Base-by-base conservation (phyloP, 2,888 invertebrate species). In the Aquatica leii region DNA sequence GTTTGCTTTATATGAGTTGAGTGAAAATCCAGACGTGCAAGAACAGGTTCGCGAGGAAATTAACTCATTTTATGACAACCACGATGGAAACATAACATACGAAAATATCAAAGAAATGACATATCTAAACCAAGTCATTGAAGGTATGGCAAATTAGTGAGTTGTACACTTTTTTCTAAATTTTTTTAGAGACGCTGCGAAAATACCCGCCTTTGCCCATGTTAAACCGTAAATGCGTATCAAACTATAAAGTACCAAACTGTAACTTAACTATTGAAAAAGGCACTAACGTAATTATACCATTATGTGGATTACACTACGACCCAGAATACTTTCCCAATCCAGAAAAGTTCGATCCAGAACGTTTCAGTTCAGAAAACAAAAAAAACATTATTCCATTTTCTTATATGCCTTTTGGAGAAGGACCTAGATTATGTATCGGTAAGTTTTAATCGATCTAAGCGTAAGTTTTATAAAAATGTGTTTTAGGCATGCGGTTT, bases 371-470 rank as follows among this genome's bases (percentile, higher is more conserved):
- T 0, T 78, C 82, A 2, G 84, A 85, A 59, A 84, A 84, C 31
- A 86, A 85, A 66, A 80, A 83, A 0, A 81, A 80, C 37, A 76
- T 86, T 46, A 85, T 85, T 49, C 82, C 82, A 0, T 85, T 82
- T 66, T 81, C 83, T 59, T 86, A 84, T 82, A 80, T 86, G 79
- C 86, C 86, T 0, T 86, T 86, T 72, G 86, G 86, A 1, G 86
- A 85, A 74, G 86, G 86, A 0, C 86, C 86, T 3, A 80, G 85
- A 65, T 83, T 84, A 75, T 86, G 86, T 71, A 80, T 86, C 73
- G 86, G 86, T 86, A 76, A n/a, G 9, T 6, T 12, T 37, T 11
- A 37, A 5, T 3, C 12, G 11, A 5, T 2, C 12, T 2, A 37
- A 37, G 3, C n/a, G 3, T 37, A n/a, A n/a, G n/a, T 37, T 37